Evolutionary conservation across 2,797 vertebrate genomes (phyloP), one percentile per base, ranked within the genome.

Genomic region (Phyllotis vaccarum): DNA sequence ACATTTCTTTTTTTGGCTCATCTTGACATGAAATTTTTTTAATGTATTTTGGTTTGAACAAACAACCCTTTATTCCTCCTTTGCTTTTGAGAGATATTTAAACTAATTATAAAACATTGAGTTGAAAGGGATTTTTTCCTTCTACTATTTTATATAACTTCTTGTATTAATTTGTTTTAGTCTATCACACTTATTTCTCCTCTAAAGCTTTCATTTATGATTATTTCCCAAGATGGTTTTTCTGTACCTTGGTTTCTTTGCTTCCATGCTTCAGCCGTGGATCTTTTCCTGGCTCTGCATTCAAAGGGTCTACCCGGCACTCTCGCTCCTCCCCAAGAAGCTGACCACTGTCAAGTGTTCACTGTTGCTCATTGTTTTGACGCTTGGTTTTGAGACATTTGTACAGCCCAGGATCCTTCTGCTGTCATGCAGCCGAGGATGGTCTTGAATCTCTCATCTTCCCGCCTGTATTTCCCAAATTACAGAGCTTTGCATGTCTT

Each of bases 11-110:
- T 80, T 49, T 52, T 11, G 74, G 43, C n/a, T 60, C 11, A 37
- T 90, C 13, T 86, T 93, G 27, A 8, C 24, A 66, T 93, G 52
- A 86, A 86, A 76, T 93, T 86, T 21, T 86, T 11, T 11, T 79
- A 29, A 54, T 66, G 72, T 90, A 40, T 82, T 43, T 10, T 37
- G 37, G 19, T 83, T 5, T 66, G 58, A 54, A 10, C 34, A 29
- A 72, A 34, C 92, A 89, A 68, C 4, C 0, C 21, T 80, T 46
- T 78, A 56, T 88, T 91, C 75, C 49, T 66, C 22, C 19, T 54
- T 92, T 68, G 34, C 46, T 90, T 90, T 80, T 80, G 64, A 85
- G 95, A 85, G 6, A 37, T 75, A 46, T 34, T 93, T 94, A 88
- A 79, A 81, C 40, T 76, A 64, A 46, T 81, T 60, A 79, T 24